Conservation (phyloP, 1,140 invertebrate species). For the Palaemon carinicauda region DNA sequence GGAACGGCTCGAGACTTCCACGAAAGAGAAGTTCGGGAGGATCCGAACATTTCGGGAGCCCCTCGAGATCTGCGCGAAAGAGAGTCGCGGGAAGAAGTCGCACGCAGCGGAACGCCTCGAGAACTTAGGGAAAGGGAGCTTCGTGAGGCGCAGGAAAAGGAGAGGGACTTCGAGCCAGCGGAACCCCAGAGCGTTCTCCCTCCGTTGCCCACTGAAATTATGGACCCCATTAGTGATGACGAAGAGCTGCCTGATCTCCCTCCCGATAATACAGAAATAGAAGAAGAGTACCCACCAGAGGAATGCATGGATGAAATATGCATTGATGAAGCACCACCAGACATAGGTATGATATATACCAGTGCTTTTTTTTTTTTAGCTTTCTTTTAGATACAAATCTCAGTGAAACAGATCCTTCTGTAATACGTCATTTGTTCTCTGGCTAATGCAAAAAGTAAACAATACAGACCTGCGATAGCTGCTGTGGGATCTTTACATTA, state of each 20-base stretch:
- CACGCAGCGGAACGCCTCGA: background rate
- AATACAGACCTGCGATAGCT: too few relatives aligned
- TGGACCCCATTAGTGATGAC: slow-evolving; percentile 64
- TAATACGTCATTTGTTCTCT: too few relatives aligned
- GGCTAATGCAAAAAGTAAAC: too few relatives aligned
- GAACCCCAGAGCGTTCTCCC: slow-evolving; percentile 60
- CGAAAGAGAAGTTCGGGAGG: slow-evolving; percentile 37
- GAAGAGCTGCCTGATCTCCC: slow-evolving; percentile 58
- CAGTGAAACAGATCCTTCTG: too few relatives aligned
- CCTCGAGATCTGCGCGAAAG: slow-evolving; percentile 29
- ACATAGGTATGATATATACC: too few relatives aligned
- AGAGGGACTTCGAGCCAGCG: slow-evolving; percentile 43
- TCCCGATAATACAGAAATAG: slow-evolving; percentile 35
- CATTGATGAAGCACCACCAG: slow-evolving; percentile 5
- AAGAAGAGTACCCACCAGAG: slow-evolving; percentile 40
- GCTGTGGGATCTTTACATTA: too few relatives aligned
- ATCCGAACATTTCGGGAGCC: background rate
- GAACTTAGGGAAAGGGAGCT: background rate
- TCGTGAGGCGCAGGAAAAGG: background rate
- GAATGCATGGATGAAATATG: slow-evolving; percentile 29
- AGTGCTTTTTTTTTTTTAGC: background rate
- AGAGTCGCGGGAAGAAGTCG: slow-evolving; percentile 12
- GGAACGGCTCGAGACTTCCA: background rate
- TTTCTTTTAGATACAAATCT: too few relatives aligned
- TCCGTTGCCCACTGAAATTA: slow-evolving; percentile 64